phyloP scores from a whole-genome alignment of 2,113 vertebrate genomes.

The Andinoacara biseriatus region DNA sequence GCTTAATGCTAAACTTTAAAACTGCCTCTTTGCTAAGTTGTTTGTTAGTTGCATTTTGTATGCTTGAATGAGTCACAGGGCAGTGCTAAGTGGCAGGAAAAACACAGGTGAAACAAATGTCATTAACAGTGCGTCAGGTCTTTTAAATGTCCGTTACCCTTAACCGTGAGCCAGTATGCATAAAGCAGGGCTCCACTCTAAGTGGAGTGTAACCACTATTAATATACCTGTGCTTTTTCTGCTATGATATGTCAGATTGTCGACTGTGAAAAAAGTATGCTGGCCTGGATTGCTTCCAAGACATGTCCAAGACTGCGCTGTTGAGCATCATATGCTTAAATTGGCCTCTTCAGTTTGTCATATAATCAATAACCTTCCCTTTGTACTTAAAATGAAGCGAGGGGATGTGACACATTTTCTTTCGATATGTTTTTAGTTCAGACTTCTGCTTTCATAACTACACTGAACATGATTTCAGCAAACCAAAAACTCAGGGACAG shows the following conservation, averaged over 20 bases:
- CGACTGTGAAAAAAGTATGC: neutral
- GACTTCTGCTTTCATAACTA: conserved; percentile 7
- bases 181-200: neutral
- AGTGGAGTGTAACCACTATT: neutral
- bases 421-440: conserved; percentile 12
- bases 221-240: neutral
- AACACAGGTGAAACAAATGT: neutral
- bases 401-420: conserved; percentile 11
- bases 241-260: neutral
- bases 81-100: neutral
- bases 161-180: neutral
- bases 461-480: conserved; percentile 5
- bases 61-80: neutral
- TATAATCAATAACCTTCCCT: conserved; percentile 15
- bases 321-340: conserved; percentile 12
- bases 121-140: neutral
- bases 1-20: no score
- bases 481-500: conserved; percentile 1
- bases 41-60: neutral
- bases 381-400: conserved; percentile 8
- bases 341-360: conserved; percentile 13
- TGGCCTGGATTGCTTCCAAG: neutral
- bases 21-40: neutral
- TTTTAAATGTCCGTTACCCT: neutral
- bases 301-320: neutral